Conservation (phyloP, 2,888 invertebrate genomes). For the Mechanitis messenoides region DNA sequence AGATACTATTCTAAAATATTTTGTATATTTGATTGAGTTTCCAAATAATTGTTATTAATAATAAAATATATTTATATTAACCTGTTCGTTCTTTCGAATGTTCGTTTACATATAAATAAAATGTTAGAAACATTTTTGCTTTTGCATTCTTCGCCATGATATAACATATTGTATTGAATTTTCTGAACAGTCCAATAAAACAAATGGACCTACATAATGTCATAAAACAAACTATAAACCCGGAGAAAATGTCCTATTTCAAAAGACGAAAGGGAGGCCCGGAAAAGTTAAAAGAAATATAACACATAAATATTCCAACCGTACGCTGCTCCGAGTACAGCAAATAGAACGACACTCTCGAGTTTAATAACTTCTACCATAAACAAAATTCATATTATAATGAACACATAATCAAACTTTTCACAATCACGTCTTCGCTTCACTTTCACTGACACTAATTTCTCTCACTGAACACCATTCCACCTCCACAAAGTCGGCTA, state of each 20-base stretch:
- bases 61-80: no score
- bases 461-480: slow-evolving; percentile 2
- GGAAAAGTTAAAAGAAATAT: slow-evolving; percentile 58
- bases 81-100: no score
- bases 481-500: background rate
- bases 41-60: no score
- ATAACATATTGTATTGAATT: background rate
- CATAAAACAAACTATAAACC: slow-evolving; percentile 57
- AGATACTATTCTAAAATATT: no score
- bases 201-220: slow-evolving; percentile 32
- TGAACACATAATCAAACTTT: slow-evolving; percentile 1
- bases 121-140: background rate
- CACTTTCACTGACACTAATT: slow-evolving; percentile 4
- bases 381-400: slow-evolving; percentile 13
- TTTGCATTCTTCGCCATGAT: background rate
- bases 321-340: slow-evolving; percentile 53
- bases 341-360: slow-evolving; percentile 15
- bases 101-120: no score
- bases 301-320: slow-evolving; percentile 59
- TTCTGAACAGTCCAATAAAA: slow-evolving; percentile 11
- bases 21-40: no score
- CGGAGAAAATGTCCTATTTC: slow-evolving; percentile 49
- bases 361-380: slow-evolving; percentile 43
- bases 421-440: slow-evolving; percentile 1
- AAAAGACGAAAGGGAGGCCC: slow-evolving; percentile 54